These are phyloP conservation scores for Meghimatium bilineatum DNA, from an alignment of 2,888 invertebrate genomes.

Conservation along the genomic window DNA sequence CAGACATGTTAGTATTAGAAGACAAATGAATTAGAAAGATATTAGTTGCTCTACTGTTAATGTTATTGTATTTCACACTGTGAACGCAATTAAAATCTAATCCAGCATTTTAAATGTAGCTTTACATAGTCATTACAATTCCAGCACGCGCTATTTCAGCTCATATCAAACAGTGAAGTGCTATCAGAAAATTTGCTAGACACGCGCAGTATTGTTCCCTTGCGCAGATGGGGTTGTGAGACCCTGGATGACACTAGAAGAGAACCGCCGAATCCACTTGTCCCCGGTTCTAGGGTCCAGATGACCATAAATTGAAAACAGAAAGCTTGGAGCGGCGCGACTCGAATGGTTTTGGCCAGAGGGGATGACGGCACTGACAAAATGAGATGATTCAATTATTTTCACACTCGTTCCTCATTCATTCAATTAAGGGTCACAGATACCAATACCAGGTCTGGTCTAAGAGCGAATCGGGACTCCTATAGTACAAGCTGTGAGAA, in stretches of 20 bases:
- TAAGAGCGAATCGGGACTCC: neutral
- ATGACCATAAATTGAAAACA: conserved; percentile 19
- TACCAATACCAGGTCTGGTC: neutral
- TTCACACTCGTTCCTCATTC: conserved; percentile 16
- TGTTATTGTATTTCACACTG: neutral
- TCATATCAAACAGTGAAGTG: neutral
- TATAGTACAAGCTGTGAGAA: neutral
- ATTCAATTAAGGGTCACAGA: conserved; percentile 23
- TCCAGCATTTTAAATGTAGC: neutral
- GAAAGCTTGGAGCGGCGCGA: conserved; percentile 23
- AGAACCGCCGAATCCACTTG: conserved; percentile 10
- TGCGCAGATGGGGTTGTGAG: conserved; percentile 9
- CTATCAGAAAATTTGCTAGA: neutral
- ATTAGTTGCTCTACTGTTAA: neutral
- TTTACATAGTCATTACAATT: neutral
- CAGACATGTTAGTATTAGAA: neutral
- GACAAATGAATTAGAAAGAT: neutral
- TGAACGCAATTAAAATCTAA: neutral
- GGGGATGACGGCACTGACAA: conserved; percentile 6
- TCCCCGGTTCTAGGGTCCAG: conserved; percentile 1
- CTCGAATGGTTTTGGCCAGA: conserved; percentile 12
- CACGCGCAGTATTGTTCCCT: neutral
- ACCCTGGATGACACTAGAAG: neutral
- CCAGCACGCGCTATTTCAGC: neutral
- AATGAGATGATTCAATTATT: conserved; percentile 34